These are phyloP conservation scores for Drosophila malerkotliana DNA, from an alignment of 1,140 invertebrate genomes.

Conservation along the genomic window DNA sequence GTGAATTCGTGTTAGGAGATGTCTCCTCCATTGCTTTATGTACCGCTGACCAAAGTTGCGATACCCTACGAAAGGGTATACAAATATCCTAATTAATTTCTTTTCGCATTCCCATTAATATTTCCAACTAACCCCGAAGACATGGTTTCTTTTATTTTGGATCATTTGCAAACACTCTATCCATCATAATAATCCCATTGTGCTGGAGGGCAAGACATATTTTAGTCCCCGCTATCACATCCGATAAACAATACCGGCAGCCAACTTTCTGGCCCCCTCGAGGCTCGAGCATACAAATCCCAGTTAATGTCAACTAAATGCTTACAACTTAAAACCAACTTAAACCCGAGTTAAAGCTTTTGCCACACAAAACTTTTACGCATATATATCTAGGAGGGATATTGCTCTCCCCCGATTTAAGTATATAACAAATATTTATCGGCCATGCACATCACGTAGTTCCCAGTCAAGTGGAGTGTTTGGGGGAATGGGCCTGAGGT, in stretches of 20 bases:
- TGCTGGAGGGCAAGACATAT: slow-evolving; percentile 17
- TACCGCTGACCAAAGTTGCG: no score
- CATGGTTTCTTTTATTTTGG: not conserved
- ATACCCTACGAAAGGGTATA: not conserved
- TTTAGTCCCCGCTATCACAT: slow-evolving; percentile 22
- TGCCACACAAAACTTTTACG: slow-evolving; percentile 37
- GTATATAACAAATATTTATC: slow-evolving; percentile 73
- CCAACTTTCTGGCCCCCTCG: slow-evolving; percentile 21
- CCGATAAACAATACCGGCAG: slow-evolving; percentile 35
- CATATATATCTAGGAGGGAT: slow-evolving; percentile 24
- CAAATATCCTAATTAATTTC: not conserved
- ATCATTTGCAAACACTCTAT: slow-evolving; percentile 15
- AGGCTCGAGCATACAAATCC: slow-evolving; percentile 53
- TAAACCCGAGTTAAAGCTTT: slow-evolving; percentile 66
- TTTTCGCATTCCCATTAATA: not conserved
- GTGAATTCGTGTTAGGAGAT: no score
- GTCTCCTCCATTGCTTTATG: no score
- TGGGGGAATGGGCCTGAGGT: slow-evolving; percentile 4
- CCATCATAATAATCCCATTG: slow-evolving; percentile 32
- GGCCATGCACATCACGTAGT: slow-evolving; percentile 64
- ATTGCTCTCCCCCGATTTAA: slow-evolving; percentile 37
- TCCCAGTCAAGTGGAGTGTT: slow-evolving; percentile 11
- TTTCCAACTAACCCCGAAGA: not conserved
- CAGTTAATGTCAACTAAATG: slow-evolving; percentile 78
- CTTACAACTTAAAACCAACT: slow-evolving; percentile 80